A percentile compares a stretch with the other conserved stretches of the same genome.
Conservation (phyloP, 2,888 invertebrate species). For the Portevinia maculata region DNA sequence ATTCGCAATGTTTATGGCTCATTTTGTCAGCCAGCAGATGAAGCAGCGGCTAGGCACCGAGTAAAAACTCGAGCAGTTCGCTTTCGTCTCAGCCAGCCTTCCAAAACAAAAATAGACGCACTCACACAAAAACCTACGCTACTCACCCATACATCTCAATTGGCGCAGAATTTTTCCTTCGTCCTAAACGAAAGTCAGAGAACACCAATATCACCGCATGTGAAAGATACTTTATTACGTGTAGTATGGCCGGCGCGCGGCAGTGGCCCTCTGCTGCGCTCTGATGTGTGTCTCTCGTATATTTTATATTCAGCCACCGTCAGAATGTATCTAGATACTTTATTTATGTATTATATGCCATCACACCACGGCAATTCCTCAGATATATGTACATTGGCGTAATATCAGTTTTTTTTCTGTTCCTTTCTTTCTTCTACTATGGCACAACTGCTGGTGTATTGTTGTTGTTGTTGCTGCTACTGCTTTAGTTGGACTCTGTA, state of each 20-base stretch:
- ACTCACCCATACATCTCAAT: constrained; percentile 62
- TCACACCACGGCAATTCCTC: constrained; percentile 73
- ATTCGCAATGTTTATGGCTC: constrained; percentile 73
- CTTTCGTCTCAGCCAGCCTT: constrained; percentile 5
- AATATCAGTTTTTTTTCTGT: constrained; percentile 62
- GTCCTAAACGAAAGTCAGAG: constrained; percentile 38
- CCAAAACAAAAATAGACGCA: constrained; percentile 17
- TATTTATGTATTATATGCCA: constrained; percentile 74
- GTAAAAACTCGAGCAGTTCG: constrained; percentile 36
- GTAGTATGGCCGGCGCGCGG: constrained; percentile 35
- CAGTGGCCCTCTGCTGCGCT: constrained; percentile 66
- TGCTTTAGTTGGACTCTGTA: constrained; percentile 64
- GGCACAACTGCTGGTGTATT: constrained; percentile 37
- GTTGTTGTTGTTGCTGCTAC: constrained; percentile 61
- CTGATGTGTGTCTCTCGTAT: constrained; percentile 70
- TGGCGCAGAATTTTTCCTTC: constrained; percentile 67
- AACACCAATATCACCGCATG: constrained; percentile 65
- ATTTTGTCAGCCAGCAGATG: constrained; percentile 55
- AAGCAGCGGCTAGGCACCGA: constrained; percentile 6
- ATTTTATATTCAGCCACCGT: constrained; percentile 74
- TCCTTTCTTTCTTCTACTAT: constrained; percentile 59
- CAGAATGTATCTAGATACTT: constrained; percentile 74
- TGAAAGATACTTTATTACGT: constrained; percentile 74
- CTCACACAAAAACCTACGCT: constrained; percentile 45
- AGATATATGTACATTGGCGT: constrained; percentile 70